Evolutionary conservation across 2,888 invertebrate species (phyloP).

Genomic region (Drosophila robusta): DNA sequence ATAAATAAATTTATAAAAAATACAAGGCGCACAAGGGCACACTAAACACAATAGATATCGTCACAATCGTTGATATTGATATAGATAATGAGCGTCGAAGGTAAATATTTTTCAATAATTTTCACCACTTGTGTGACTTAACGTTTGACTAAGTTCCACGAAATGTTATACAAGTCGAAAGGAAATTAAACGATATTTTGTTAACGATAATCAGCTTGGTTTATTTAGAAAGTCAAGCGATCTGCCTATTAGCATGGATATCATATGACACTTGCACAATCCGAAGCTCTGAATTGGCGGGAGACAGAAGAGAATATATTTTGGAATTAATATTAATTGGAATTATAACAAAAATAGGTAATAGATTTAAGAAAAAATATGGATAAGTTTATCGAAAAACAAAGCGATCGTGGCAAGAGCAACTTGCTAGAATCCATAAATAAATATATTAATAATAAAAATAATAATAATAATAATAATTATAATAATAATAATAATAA

Average conservation of each 20-base stretch:
- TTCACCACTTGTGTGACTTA: constrained; percentile 31
- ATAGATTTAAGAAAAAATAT: no score
- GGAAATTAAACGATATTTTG: constrained; percentile 20
- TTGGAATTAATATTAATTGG: constrained; percentile 11
- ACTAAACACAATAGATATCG: constrained; percentile 53
- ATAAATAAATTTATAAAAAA: constrained; percentile 52
- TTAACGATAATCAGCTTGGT: constrained; percentile 29
- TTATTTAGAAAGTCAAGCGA: constrained; percentile 36
- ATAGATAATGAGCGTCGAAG: constrained; percentile 55
- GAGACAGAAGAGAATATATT: constrained; percentile 4
- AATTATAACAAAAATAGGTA: neutral
- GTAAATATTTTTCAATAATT: constrained; percentile 67
- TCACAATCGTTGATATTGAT: constrained; percentile 47
- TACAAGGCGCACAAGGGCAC: constrained; percentile 59
- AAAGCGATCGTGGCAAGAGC: no score
- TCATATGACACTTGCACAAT: constrained; percentile 60
- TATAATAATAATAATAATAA: no score
- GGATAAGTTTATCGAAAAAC: no score
- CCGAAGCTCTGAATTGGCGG: constrained; percentile 15
- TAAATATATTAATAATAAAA: neutral
- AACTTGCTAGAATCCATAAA: no score
- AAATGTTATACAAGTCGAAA: constrained; percentile 34
- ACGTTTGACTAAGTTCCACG: constrained; percentile 32
- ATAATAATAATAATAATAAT: constrained; percentile 4
- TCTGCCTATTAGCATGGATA: constrained; percentile 31